Conservation (phyloP, 2,888 invertebrate species). For the Andrena chrysosceles region DNA sequence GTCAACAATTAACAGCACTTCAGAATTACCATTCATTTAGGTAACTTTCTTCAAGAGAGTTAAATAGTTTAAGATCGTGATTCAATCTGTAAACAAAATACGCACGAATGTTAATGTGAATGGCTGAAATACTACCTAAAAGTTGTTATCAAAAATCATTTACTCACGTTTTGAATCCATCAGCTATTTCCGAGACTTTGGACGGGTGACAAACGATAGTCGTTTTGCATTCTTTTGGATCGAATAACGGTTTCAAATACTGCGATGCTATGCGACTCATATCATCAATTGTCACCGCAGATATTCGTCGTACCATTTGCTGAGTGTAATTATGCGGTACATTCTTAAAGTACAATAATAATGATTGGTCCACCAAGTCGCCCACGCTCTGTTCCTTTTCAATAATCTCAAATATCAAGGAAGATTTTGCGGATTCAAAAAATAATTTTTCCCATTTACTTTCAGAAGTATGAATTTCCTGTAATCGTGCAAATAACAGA, state of each 20-base stretch:
- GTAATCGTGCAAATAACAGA: constrained; percentile 41
- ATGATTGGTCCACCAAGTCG: constrained; percentile 89
- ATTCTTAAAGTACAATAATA: constrained; percentile 90
- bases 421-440: constrained; percentile 93
- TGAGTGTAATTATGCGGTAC: constrained; percentile 89
- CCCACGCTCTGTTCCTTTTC: constrained; percentile 92
- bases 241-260: constrained; percentile 90
- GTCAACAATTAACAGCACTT: neutral
- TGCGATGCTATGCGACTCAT: constrained; percentile 89
- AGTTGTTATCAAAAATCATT: neutral
- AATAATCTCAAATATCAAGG: constrained; percentile 94
- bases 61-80: constrained; percentile 87
- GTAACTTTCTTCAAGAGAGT: constrained; percentile 88
- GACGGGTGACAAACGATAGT: constrained; percentile 92
- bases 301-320: constrained; percentile 89
- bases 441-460: constrained; percentile 90
- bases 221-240: constrained; percentile 87
- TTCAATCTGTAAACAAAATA: constrained; percentile 86
- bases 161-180: constrained; percentile 89
- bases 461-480: constrained; percentile 88
- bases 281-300: constrained; percentile 88
- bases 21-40: constrained; percentile 84
- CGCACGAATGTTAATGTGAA: neutral
- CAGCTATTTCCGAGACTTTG: constrained; percentile 89
- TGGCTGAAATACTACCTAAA: too few relatives aligned